Conservation (phyloP, 2,797 vertebrate genomes). For the Discoglossus pictus region DNA sequence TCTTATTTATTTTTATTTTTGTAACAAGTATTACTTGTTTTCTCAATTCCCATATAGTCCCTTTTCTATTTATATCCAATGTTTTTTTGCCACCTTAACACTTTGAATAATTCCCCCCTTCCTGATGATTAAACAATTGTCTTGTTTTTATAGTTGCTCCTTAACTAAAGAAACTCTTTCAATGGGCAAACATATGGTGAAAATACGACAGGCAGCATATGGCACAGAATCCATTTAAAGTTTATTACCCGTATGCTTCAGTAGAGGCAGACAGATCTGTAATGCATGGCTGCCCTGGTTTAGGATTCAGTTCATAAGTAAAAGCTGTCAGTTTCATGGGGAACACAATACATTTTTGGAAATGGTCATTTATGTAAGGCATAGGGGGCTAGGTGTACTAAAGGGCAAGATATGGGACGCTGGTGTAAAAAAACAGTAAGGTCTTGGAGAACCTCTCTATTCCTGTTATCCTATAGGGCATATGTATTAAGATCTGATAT, state of each 20-base stretch:
- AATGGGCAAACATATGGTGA: neutral
- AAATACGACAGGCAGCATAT: neutral
- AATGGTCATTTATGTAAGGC: neutral
- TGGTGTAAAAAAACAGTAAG: too few species aligned
- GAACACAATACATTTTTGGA: neutral
- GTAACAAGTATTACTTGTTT: too few species aligned
- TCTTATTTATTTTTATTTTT: too few species aligned
- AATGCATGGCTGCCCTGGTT: neutral
- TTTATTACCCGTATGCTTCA: neutral
- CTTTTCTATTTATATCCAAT: too few species aligned
- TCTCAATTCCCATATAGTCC: too few species aligned
- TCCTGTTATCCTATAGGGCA: too few species aligned
- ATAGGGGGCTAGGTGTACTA: neutral
- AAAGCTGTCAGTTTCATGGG: neutral
- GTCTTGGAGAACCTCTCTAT: too few species aligned
- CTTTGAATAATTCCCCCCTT: too few species aligned
- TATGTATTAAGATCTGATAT: too few species aligned
- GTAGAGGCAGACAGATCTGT: neutral
- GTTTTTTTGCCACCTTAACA: too few species aligned
- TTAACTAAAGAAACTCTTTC: neutral
- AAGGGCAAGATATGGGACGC: too few species aligned
- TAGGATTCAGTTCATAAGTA: neutral
- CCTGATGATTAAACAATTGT: neutral
- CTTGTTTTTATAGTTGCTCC: neutral
- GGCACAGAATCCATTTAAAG: neutral